A percentile compares a stretch with the other conserved stretches of the same genome.
Conservation (phyloP, 2,113 vertebrate genomes). For the Tragelaphus imberbis region DNA sequence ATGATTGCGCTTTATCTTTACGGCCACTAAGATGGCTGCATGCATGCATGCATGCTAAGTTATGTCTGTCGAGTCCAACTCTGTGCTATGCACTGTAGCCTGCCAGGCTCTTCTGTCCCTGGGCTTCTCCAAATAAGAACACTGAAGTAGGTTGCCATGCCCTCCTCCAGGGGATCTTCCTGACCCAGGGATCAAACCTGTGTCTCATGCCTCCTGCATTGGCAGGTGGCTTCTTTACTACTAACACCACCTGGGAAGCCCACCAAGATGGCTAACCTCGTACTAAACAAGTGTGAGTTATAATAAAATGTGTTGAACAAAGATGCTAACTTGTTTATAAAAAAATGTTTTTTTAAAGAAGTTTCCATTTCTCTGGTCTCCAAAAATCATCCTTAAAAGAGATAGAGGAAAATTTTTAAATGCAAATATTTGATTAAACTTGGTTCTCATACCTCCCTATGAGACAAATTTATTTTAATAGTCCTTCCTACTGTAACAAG, state of each 20-base stretch:
- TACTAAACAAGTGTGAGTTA: neutral
- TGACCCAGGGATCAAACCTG: neutral
- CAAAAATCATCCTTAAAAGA: neutral
- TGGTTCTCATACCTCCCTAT: neutral
- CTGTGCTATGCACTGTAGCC: neutral
- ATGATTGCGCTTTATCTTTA: neutral
- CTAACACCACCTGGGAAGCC: neutral
- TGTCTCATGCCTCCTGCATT: neutral
- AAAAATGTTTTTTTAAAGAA: neutral
- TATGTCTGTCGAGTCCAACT: rapidly evolving
- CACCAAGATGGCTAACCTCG: neutral
- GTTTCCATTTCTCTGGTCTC: neutral
- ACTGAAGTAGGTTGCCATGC: neutral
- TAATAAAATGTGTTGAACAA: neutral
- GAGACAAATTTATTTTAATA: constrained; percentile 3
- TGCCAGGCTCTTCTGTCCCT: neutral
- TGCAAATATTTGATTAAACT: neutral
- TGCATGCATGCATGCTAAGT: neutral
- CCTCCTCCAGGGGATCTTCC: neutral
- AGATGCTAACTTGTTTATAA: neutral
- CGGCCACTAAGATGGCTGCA: neutral
- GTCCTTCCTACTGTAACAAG: neutral
- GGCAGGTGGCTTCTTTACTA: neutral
- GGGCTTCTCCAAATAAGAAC: neutral
- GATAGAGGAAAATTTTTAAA: neutral